Evolutionary conservation across 2,797 vertebrate genomes (phyloP).

Genomic region (Phoebastria nigripes): DNA sequence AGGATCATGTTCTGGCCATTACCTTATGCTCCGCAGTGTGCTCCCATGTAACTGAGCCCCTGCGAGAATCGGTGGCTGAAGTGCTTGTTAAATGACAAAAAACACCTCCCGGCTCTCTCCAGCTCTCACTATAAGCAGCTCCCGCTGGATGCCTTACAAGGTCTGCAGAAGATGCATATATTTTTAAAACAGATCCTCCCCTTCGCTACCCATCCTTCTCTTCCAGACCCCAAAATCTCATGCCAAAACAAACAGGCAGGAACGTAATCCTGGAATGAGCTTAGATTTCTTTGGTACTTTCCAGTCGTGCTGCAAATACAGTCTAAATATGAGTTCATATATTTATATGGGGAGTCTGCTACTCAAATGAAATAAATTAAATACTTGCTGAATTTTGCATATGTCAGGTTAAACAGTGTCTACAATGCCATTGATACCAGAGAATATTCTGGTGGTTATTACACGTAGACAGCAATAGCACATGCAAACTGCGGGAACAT

Average conservation of each 20-base stretch:
- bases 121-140: not conserved
- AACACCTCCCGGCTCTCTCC: rapidly evolving
- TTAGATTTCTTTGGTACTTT: not conserved
- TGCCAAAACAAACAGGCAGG: constrained; percentile 37
- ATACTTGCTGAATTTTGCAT: constrained; percentile 27
- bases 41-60: constrained; percentile 10
- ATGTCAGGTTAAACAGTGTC: not conserved
- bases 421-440: not conserved
- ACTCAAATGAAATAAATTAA: not conserved
- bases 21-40: not conserved
- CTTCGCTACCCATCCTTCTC: not conserved
- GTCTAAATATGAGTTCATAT: not conserved
- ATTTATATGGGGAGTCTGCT: not conserved
- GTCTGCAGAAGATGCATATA: not conserved
- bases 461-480: not conserved
- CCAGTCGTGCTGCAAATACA: not conserved
- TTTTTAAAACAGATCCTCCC: constrained; percentile 29
- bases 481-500: not conserved
- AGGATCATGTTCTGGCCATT: not conserved
- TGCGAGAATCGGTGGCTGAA: not conserved
- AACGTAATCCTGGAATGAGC: not conserved
- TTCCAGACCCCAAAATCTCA: constrained; percentile 26
- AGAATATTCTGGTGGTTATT: not conserved
- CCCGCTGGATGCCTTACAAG: constrained; percentile 29
- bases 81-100: not conserved